phyloP scores from a whole-genome alignment of 2,113 vertebrate species.

The Loxodonta africana region DNA sequence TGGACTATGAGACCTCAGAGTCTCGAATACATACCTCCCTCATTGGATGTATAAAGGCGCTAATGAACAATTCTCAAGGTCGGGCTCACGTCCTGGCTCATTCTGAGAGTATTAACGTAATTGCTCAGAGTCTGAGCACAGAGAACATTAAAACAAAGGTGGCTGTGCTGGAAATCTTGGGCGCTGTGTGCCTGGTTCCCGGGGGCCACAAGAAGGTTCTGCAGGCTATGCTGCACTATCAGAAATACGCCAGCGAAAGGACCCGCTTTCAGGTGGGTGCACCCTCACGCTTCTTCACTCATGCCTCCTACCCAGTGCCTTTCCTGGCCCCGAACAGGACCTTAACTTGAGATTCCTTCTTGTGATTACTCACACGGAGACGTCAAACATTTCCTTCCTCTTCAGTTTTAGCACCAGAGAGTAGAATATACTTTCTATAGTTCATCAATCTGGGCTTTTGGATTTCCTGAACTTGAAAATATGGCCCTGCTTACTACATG shows the following conservation, averaged over 20 bases:
- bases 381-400: not conserved
- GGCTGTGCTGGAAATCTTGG: constrained; percentile 99
- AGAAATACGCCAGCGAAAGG: constrained; percentile 97
- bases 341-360: not conserved
- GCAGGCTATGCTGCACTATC: constrained; percentile 99
- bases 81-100: constrained; percentile 98
- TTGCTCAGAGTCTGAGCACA: constrained; percentile 98
- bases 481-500: not conserved
- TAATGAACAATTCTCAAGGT: constrained; percentile 99
- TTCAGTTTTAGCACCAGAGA: not conserved
- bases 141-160: constrained; percentile 99
- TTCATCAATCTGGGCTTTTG: not conserved
- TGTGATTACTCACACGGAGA: not conserved
- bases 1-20: constrained; percentile 99
- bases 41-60: constrained; percentile 99
- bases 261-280: constrained; percentile 98
- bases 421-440: not conserved
- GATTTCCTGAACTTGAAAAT: constrained; percentile 16
- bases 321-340: not conserved
- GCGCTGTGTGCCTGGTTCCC: constrained; percentile 98
- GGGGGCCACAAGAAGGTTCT: constrained; percentile 98
- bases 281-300: accelerated
- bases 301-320: not conserved
- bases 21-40: constrained; percentile 99
- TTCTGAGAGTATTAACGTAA: constrained; percentile 98